Evolutionary conservation across 2,888 invertebrate species (phyloP).

Genomic region (Xanthostigma xanthostigma): DNA sequence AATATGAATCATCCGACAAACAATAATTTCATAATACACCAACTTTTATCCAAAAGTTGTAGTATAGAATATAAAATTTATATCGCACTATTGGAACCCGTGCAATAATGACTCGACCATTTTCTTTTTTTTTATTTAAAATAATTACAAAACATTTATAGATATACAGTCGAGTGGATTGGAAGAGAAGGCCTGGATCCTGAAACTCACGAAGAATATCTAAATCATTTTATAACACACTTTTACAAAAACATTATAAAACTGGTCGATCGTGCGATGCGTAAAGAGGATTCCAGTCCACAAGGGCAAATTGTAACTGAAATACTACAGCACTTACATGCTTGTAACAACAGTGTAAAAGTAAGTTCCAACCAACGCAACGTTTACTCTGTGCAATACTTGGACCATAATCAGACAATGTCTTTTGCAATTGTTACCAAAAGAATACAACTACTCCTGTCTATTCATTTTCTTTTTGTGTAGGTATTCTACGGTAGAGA

Average conservation of each 20-base stretch:
- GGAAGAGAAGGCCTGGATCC: conserved; percentile 86
- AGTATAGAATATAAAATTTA: too few species aligned
- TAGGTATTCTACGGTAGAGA: conserved; percentile 86
- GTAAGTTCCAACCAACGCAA: conserved; percentile 28
- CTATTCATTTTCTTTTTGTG: too few species aligned
- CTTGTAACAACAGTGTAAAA: conserved; percentile 84
- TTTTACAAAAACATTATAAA: conserved; percentile 88
- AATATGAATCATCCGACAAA: too few species aligned
- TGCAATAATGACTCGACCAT: too few species aligned
- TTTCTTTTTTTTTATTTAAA: background rate
- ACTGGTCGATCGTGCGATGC: conserved; percentile 86
- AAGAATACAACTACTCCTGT: too few species aligned
- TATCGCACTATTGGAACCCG: too few species aligned
- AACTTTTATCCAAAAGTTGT: too few species aligned
- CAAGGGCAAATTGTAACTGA: conserved; percentile 89
- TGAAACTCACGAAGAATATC: conserved; percentile 85
- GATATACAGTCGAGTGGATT: conserved; percentile 93
- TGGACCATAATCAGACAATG: too few species aligned
- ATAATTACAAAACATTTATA: conserved; percentile 21
- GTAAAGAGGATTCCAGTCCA: conserved; percentile 86
- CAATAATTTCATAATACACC: too few species aligned
- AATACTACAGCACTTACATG: conserved; percentile 87
- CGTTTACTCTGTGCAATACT: too few species aligned
- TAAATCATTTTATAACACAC: conserved; percentile 85
- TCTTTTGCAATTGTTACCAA: too few species aligned